Percentiles rank a stretch among this genome's conserved stretches.
Conservation (phyloP, 1,140 invertebrate genomes). For the Drosophila eugracilis region DNA sequence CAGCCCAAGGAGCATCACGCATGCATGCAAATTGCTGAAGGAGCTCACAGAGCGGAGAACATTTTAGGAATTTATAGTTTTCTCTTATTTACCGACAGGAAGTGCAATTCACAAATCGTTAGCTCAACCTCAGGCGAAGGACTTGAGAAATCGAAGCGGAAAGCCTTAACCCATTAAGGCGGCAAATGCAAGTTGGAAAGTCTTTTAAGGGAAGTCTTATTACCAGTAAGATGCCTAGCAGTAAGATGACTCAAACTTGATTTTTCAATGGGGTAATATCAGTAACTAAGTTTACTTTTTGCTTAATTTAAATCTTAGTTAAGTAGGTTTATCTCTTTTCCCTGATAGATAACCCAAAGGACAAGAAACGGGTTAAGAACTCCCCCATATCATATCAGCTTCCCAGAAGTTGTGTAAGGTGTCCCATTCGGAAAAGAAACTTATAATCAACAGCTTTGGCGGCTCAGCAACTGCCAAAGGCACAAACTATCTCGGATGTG, state of each 20-base stretch:
- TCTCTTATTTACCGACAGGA: slow-evolving; percentile 80
- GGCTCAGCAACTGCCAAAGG: slow-evolving; percentile 72
- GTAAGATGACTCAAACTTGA: too few species aligned
- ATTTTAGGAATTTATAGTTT: slow-evolving; percentile 77
- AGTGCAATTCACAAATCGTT: slow-evolving; percentile 84
- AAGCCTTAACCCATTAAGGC: slow-evolving; percentile 17
- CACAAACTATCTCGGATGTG: slow-evolving; percentile 62
- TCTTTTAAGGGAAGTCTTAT: too few species aligned
- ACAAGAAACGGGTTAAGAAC: background rate
- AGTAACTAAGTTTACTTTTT: too few species aligned
- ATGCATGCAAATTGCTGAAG: slow-evolving; percentile 76
- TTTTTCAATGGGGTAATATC: too few species aligned
- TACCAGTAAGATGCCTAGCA: too few species aligned
- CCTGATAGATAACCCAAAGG: too few species aligned
- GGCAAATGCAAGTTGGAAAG: too few species aligned
- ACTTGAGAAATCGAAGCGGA: slow-evolving; percentile 50
- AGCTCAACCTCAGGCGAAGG: slow-evolving; percentile 54
- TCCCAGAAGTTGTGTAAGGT: slow-evolving; percentile 47
- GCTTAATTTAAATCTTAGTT: too few species aligned
- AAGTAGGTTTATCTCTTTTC: too few species aligned
- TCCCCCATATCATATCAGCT: slow-evolving; percentile 6
- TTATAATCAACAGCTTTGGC: slow-evolving; percentile 81
- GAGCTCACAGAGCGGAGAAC: slow-evolving; percentile 47
- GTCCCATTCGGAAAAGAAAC: slow-evolving; percentile 53
- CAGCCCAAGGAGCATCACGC: slow-evolving; percentile 29